Evolutionary conservation across 2,888 invertebrate species (phyloP).

Genomic region (Pheosia tremula): DNA sequence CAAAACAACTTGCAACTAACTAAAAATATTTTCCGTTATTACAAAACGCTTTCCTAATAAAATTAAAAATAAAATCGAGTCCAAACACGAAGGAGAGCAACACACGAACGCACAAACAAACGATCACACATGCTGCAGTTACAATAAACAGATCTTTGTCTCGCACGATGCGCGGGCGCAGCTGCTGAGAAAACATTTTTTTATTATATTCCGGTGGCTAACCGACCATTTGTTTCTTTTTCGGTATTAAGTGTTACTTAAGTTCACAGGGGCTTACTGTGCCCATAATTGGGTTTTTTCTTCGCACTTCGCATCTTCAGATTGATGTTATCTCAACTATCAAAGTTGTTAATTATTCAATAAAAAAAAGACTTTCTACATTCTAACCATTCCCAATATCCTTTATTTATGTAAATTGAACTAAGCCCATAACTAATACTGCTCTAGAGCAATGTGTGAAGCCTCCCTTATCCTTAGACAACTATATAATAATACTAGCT

Average conservation of each 20-base stretch:
- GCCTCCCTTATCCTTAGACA: too few relatives aligned
- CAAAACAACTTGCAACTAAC: constrained; percentile 6
- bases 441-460: too few relatives aligned
- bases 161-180: constrained; percentile 46
- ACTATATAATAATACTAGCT: too few relatives aligned
- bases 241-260: constrained; percentile 13
- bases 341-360: not conserved
- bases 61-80: constrained; percentile 8
- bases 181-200: constrained; percentile 41
- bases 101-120: constrained; percentile 30
- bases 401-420: too few relatives aligned
- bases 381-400: too few relatives aligned
- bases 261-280: constrained; percentile 6
- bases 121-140: constrained; percentile 43
- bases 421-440: too few relatives aligned
- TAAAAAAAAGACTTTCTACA: too few relatives aligned
- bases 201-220: constrained; percentile 4
- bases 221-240: constrained; percentile 8
- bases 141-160: constrained; percentile 65
- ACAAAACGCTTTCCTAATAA: constrained; percentile 9
- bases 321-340: not conserved
- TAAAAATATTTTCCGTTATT: constrained; percentile 9
- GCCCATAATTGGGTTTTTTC: constrained; percentile 15
- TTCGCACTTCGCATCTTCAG: constrained; percentile 10
- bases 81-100: constrained; percentile 12